These are phyloP conservation scores for Spheniscus mendiculus DNA, from an alignment of 2,113 vertebrate species.

Conservation along the genomic window DNA sequence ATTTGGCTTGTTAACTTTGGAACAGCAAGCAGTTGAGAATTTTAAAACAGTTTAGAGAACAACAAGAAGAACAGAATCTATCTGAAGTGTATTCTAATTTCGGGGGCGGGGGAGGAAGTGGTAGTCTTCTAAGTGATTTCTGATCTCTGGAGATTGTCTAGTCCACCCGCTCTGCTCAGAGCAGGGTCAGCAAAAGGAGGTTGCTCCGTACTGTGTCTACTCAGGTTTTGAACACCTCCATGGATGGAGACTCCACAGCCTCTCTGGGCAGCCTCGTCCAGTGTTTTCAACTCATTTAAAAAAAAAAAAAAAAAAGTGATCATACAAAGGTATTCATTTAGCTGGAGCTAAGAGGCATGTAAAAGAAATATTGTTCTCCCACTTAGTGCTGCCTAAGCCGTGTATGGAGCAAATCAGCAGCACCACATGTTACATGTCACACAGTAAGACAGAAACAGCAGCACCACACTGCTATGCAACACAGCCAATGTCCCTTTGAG, in stretches of 20 bases:
- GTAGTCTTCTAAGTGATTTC: not conserved
- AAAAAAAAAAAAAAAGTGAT: not conserved
- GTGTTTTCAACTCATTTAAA: not conserved
- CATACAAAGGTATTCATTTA: not conserved
- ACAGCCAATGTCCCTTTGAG: rapidly evolving
- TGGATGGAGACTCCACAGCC: not conserved
- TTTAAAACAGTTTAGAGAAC: not conserved
- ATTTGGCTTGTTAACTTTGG: conserved; percentile 37
- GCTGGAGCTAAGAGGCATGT: not conserved
- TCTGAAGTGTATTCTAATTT: not conserved
- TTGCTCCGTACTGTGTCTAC: not conserved
- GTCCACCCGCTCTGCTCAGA: not conserved
- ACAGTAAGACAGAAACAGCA: not conserved
- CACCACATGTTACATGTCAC: not conserved
- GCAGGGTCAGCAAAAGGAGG: not conserved
- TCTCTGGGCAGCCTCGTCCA: not conserved
- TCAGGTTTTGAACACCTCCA: not conserved
- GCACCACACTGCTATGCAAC: rapidly evolving
- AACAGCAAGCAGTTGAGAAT: not conserved
- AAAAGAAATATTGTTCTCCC: not conserved
- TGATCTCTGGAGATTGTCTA: not conserved
- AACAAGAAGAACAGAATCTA: not conserved
- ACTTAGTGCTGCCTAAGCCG: not conserved
- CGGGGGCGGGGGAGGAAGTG: no score
- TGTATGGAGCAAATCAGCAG: not conserved